Percentiles rank a stretch among this genome's conserved stretches.
These are phyloP conservation scores for Nudaria mundana DNA, from an alignment of 2,888 invertebrate species.

Conservation along the genomic window DNA sequence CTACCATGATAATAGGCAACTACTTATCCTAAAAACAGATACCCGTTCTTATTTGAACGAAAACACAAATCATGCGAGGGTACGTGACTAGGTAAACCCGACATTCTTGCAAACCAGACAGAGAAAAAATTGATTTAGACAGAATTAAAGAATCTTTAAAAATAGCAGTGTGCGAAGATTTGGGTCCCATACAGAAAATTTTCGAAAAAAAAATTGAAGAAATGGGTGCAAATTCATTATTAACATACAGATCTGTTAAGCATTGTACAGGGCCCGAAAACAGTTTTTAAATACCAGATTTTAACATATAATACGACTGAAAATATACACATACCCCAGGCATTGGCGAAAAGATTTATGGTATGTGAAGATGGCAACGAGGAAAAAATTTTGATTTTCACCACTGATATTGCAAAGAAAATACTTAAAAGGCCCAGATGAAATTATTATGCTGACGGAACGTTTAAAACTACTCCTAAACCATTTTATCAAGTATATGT, in stretches of 20 bases:
- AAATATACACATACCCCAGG: not conserved
- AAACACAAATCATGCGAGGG: no score
- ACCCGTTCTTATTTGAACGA: no score
- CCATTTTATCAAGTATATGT: conserved; percentile 1
- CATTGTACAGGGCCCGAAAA: not conserved
- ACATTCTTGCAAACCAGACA: no score
- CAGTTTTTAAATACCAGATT: not conserved
- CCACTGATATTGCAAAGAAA: not conserved
- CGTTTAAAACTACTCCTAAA: not conserved
- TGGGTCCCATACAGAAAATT: not conserved
- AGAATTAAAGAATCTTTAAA: no score
- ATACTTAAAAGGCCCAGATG: not conserved
- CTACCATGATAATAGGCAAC: no score
- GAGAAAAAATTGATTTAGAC: no score
- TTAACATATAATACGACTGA: not conserved
- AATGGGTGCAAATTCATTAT: not conserved
- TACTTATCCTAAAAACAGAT: no score
- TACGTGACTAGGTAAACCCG: no score
- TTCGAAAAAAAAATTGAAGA: not conserved
- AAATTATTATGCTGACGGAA: not conserved
- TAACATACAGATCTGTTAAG: not conserved
- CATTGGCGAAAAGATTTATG: not conserved
- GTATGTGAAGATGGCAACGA: not conserved
- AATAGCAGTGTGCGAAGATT: not conserved
- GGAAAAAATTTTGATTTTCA: not conserved